Base-by-base conservation (phyloP, 2,888 invertebrate genomes). In the Glomeris marginata region DNA sequence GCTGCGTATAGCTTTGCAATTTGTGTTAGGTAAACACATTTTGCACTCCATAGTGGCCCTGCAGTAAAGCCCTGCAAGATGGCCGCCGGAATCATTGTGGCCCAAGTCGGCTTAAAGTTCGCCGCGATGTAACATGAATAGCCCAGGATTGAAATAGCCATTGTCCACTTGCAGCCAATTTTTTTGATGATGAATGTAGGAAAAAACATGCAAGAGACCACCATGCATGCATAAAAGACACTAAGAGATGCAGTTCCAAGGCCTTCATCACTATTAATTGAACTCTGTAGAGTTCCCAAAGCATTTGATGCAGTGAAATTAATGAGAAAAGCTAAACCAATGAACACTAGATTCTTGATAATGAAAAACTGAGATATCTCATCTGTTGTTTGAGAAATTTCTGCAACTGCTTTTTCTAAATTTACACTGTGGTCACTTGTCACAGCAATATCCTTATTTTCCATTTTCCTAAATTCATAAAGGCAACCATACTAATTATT, bases 1-100 rank as follows among this genome's bases (percentile, higher is more conserved):
- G 84, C 84, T n/a, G 94, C 87, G 70, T 88, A 88, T 58, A 84
- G 80, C 55, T 86, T 84, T 42, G 90, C 94, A 41, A 84, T 86
- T 71, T 92, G 87, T 13, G 95, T 95, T 55, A 97, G 75, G 66
- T 97, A 97, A 1, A 91, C 88, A 52, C 95, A 94, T 67, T 95
- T 90, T n/a, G 95, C 88, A 1, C 92, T 87, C 97, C 97, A 97
- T 80, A 97, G 84, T 44, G 94, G 94, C 0, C 94, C 94, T 2
- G 92, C 95, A 10, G 91, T 91, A 49, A 94, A 71, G 56, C 97
- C 97, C 35, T 91, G 77, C n/a, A 97, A 74, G 22, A 94, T 81
- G 20, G 94, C 91, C 36, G 91, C 13, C 16, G 54, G 54, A 15
- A 54, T 44, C 3, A 54, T 11, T 5, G 54, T 88, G 50, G 59